Evolutionary conservation across 2,888 invertebrate genomes (phyloP).

Genomic region (Camptogramma bilineatum): DNA sequence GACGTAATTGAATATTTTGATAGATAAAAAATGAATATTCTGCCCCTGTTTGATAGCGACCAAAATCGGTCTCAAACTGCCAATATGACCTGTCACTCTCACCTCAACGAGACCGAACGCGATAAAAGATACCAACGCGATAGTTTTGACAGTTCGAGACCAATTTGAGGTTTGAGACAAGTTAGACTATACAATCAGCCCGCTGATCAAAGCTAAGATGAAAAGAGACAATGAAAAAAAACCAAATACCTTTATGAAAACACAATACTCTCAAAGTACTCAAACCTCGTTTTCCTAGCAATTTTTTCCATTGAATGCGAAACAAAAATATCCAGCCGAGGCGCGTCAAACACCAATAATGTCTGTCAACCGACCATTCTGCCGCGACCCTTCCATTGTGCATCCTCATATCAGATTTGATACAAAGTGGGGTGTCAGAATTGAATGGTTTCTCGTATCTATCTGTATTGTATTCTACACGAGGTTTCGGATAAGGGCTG

Average conservation of each 20-base stretch:
- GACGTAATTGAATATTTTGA: no score
- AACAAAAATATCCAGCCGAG: constrained; percentile 37
- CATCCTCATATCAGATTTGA: constrained; percentile 18
- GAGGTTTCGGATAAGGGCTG: constrained; percentile 65
- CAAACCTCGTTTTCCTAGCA: constrained; percentile 28
- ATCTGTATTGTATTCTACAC: constrained; percentile 62
- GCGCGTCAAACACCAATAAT: constrained; percentile 43
- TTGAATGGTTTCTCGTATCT: constrained; percentile 39
- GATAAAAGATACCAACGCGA: no score
- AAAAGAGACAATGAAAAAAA: constrained; percentile 1
- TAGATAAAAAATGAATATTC: no score
- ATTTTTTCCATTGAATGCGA: constrained; percentile 29
- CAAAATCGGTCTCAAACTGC: no score
- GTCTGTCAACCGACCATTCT: constrained; percentile 35
- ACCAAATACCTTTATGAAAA: constrained; percentile 10
- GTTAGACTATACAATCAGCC: no score
- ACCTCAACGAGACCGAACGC: no score
- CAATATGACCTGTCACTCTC: no score
- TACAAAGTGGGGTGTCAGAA: constrained; percentile 34
- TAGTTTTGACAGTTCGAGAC: no score
- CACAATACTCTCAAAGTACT: constrained; percentile 18
- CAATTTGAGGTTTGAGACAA: no score
- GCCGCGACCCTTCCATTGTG: constrained; percentile 26
- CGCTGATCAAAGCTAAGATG: neutral
- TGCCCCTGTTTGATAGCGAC: no score